These are phyloP conservation scores for Toxonevra muliebris DNA, from an alignment of 2,888 invertebrate genomes.

Conservation along the genomic window DNA sequence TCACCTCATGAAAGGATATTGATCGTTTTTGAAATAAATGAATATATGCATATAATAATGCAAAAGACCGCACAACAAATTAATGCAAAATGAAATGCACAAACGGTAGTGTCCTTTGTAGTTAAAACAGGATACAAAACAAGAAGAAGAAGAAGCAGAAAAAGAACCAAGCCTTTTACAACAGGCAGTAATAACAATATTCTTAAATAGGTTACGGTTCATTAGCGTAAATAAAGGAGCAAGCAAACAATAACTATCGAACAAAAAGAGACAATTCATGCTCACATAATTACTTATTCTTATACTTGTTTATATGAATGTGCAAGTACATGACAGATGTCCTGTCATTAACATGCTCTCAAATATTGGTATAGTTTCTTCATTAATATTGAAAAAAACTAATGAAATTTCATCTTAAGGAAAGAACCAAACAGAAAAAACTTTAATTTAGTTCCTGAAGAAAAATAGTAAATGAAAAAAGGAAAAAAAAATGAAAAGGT, in stretches of 20 bases:
- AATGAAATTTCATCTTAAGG: not conserved
- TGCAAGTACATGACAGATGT: slow-evolving; percentile 14
- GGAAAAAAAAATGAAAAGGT: not conserved
- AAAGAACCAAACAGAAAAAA: not conserved
- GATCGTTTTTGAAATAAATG: no score
- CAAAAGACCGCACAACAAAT: no score
- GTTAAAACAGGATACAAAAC: no score
- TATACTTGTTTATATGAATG: slow-evolving; percentile 1
- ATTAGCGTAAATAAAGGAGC: slow-evolving; percentile 18
- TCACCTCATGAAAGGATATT: no score
- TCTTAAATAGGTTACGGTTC: slow-evolving; percentile 24
- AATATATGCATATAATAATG: no score
- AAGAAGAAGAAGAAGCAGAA: no score
- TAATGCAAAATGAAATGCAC: no score
- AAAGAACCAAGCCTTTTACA: no score
- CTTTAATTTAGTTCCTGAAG: not conserved
- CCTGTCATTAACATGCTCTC: slow-evolving; percentile 8
- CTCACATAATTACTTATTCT: slow-evolving; percentile 12
- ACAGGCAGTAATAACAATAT: not conserved
- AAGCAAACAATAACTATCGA: not conserved
- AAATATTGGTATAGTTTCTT: slow-evolving; percentile 1
- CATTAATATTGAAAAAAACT: not conserved
- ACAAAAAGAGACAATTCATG: slow-evolving; percentile 7
- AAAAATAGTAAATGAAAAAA: no score
- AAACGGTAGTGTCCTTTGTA: no score